Base-by-base conservation (phyloP, 53 echinoderm and acorn worm genomes). In the Actinopyga echinites region DNA sequence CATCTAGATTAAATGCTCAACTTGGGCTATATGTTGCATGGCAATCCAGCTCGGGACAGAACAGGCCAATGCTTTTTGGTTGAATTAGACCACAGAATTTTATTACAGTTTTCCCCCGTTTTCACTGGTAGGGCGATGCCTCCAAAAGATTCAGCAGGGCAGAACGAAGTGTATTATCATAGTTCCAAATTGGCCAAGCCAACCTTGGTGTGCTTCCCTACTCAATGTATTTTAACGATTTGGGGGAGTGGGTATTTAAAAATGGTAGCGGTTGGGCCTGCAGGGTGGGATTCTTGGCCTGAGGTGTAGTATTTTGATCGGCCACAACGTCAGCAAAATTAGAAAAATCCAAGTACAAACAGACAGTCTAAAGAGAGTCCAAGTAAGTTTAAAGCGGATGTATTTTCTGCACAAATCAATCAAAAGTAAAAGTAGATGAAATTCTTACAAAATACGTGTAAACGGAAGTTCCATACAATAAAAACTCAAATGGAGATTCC, bases 41-140 rank as follows among this genome's bases (percentile, higher is more conserved):
- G 86, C 65, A 86, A 42, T 86, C 89, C 26, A 86, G 85, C 58
- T 86, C 79, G 89, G 82, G 42, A 85, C 88, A 71, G 11, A 54
- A 34, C 37, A 42, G 52, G 62, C 88, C 28, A 88, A 91, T 82
- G 88, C 82, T 1, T 91, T 91, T 57, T 84, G 85, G 23, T 63
- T 91, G 5, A 32, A 57, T 40, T 91, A 85, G 91, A 32, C 57
- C 34, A 54, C 23, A 56, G 64, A 15, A 5, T 35, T 62, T 30
- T 86, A 82, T 25, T 86, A 86, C 64, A 83, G 83, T 25, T 90
- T 90, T 56, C 90, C 90, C 38, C 74, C 90, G n/a, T 74, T 74
- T 42, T 38, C 22, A n/a, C 38, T 74, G n/a, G 49, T 74, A 22
- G 38, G 38, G 38, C 17, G 21, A 3, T 74, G 75, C 75, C 28